Percentiles rank a stretch among this genome's conserved stretches.
These are phyloP conservation scores for Cyrtodaria siliqua DNA, from an alignment of 2,888 invertebrate genomes.

Conservation along the genomic window DNA sequence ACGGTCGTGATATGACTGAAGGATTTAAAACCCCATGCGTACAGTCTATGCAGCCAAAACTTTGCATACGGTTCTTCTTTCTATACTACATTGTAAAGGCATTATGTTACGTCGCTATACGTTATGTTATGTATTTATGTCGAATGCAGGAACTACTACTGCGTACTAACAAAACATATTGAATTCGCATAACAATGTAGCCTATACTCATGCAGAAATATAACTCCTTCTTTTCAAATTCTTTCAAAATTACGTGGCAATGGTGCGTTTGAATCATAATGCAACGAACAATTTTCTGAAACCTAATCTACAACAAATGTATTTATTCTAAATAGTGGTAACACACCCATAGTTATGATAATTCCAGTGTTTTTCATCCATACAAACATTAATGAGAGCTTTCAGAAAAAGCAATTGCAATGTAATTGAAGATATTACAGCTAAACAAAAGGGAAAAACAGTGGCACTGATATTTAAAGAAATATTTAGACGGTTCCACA, in stretches of 20 bases:
- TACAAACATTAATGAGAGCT: conserved; percentile 10
- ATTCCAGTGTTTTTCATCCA: conserved; percentile 6
- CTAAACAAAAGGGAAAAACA: conserved; percentile 39
- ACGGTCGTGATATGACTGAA: too few relatives aligned
- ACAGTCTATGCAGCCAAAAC: too few relatives aligned
- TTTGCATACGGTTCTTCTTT: too few relatives aligned
- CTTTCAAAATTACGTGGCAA: background rate
- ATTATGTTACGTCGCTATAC: too few relatives aligned
- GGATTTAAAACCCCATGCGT: too few relatives aligned
- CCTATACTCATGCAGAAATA: background rate
- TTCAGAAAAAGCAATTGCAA: conserved; percentile 34
- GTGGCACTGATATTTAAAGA: conserved; percentile 22
- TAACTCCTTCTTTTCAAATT: background rate
- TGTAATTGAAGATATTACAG: conserved; percentile 45
- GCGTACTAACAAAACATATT: too few relatives aligned
- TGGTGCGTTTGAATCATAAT: conserved; percentile 5
- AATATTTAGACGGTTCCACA: conserved; percentile 49
- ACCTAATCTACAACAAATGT: conserved; percentile 28
- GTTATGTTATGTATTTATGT: too few relatives aligned
- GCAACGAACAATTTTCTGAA: conserved; percentile 23
- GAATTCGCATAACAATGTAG: background rate
- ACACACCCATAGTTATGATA: conserved; percentile 20
- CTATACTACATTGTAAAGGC: too few relatives aligned
- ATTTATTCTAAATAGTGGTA: conserved; percentile 16
- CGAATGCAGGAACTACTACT: too few relatives aligned